Conservation (phyloP, 2,888 invertebrate genomes). For the Masnerella sp. region DNA sequence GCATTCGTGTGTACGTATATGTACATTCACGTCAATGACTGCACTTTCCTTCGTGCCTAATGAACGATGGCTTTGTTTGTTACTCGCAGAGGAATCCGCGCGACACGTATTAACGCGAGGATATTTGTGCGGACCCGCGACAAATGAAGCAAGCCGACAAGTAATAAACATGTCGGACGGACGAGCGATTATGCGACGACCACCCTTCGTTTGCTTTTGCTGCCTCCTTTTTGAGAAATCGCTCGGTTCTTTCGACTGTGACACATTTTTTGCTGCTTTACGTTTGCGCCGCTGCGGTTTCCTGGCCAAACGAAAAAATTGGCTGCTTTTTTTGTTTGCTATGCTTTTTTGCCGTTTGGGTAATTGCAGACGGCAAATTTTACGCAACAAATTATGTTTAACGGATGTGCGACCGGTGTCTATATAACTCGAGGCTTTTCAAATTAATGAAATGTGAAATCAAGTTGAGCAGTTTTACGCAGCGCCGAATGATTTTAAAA, state of each 20-base stretch:
- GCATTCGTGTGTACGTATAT: conserved; percentile 60
- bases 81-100: conserved; percentile 45
- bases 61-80: conserved; percentile 67
- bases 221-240: conserved; percentile 43
- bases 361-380: conserved; percentile 9
- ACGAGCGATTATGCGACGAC: conserved; percentile 24
- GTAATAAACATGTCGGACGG: conserved; percentile 44
- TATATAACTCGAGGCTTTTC: conserved; percentile 3
- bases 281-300: neutral
- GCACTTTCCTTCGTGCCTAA: conserved; percentile 73
- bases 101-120: conserved; percentile 41
- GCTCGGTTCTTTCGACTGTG: conserved; percentile 23
- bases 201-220: conserved; percentile 40
- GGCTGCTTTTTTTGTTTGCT: conserved; percentile 4
- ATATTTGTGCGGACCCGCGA: conserved; percentile 47
- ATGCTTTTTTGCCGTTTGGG: conserved; percentile 2
- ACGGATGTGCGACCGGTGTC: conserved; percentile 6
- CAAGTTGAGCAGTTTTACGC: conserved; percentile 8
- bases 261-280: conserved; percentile 43
- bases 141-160: conserved; percentile 52
- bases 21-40: conserved; percentile 70
- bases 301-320: neutral
- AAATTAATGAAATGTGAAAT: conserved; percentile 31
- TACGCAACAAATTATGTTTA: conserved; percentile 8
- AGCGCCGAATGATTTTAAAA: conserved; percentile 9